Evolutionary conservation across 2,888 invertebrate species (phyloP).

Genomic region (Sipunculus nudus): DNA sequence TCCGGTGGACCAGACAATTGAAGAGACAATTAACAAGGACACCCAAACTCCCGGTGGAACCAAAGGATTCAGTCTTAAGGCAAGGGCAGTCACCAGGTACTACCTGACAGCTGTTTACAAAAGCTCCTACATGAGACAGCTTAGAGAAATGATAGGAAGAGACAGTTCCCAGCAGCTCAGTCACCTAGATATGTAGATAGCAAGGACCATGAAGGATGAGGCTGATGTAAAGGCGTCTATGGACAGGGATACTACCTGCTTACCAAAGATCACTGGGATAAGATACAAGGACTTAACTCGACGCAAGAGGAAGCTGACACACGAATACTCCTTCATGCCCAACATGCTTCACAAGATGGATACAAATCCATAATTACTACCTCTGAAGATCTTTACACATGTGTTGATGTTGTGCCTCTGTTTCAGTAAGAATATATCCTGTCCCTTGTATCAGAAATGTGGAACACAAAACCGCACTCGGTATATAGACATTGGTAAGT

Average conservation of each 20-base stretch:
- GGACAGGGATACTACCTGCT: not conserved
- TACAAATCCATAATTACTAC: too few species aligned
- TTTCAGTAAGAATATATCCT: too few species aligned
- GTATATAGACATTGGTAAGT: too few species aligned
- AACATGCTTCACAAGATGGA: not conserved
- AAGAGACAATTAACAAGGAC: conserved; percentile 31
- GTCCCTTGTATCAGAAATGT: too few species aligned
- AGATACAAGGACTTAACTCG: not conserved
- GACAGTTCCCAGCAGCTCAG: conserved; percentile 11
- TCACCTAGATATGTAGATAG: conserved; percentile 25
- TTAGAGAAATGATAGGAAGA: too few species aligned
- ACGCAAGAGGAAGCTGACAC: conserved; percentile 2
- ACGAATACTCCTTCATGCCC: not conserved
- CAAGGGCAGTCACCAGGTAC: conserved; percentile 4
- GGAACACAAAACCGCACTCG: too few species aligned
- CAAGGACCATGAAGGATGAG: conserved; percentile 27
- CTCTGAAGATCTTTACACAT: too few species aligned
- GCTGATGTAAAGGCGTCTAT: conserved; percentile 15
- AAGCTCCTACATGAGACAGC: conserved; percentile 8
- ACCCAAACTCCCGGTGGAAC: conserved; percentile 31
- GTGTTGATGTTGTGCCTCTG: too few species aligned
- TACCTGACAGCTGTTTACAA: conserved; percentile 11
- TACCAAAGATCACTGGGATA: not conserved
- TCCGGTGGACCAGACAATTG: conserved; percentile 19
- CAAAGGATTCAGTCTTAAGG: conserved; percentile 14